These are phyloP conservation scores for Drosophila greeni DNA, from an alignment of 2,888 invertebrate genomes.

Conservation along the genomic window DNA sequence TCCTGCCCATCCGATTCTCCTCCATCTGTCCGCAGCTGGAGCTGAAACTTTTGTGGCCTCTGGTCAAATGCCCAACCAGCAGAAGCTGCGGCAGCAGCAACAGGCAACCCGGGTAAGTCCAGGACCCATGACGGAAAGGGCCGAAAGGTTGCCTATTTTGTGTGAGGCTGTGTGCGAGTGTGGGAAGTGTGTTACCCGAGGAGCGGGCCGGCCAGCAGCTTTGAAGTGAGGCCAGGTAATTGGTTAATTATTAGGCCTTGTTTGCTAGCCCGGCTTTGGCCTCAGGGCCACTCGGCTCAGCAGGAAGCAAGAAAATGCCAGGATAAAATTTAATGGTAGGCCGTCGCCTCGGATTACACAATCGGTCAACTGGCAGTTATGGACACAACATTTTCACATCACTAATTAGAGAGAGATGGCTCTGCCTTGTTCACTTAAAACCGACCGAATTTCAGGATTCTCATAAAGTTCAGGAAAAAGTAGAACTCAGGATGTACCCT, in stretches of 20 bases:
- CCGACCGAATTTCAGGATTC: conserved; percentile 7
- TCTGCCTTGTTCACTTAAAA: conserved; percentile 14
- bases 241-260: conserved; percentile 67
- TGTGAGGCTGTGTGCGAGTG: not conserved
- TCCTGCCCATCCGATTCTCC: conserved; percentile 19
- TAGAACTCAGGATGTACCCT: no score
- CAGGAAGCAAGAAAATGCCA: conserved; percentile 18
- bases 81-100: conserved; percentile 18
- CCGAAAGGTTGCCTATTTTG: conserved; percentile 4
- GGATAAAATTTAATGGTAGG: conserved; percentile 24
- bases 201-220: conserved; percentile 37
- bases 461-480: not conserved
- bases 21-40: conserved; percentile 27
- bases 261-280: conserved; percentile 25
- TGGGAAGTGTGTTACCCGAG: conserved; percentile 16
- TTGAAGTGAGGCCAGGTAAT: conserved; percentile 61
- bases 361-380: conserved; percentile 44
- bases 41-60: conserved; percentile 49
- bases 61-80: conserved; percentile 32
- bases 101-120: conserved; percentile 19
- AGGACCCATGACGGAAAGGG: conserved; percentile 1
- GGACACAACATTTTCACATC: conserved; percentile 36
- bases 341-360: conserved; percentile 31
- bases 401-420: conserved; percentile 35
- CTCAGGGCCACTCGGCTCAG: conserved; percentile 15